These are phyloP conservation scores for Meteorus colon DNA, from an alignment of 2,888 invertebrate species.

Conservation along the genomic window DNA sequence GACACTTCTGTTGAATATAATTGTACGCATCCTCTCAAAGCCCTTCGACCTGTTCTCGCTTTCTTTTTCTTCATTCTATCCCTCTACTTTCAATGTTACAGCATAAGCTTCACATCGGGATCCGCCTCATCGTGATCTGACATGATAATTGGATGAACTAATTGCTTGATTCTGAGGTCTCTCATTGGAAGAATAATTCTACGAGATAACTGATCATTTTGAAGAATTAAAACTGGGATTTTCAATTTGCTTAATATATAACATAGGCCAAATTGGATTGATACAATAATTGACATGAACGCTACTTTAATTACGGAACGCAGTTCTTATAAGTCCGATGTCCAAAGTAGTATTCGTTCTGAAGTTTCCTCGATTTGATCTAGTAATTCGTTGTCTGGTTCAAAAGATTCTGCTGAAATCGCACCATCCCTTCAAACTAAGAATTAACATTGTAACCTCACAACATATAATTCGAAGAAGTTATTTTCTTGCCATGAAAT, in stretches of 20 bases:
- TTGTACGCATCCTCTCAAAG: neutral
- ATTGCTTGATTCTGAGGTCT: constrained; percentile 46
- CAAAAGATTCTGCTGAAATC: too few relatives aligned
- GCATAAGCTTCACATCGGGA: constrained; percentile 4
- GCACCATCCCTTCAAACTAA: too few relatives aligned
- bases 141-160: constrained; percentile 53
- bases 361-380: too few relatives aligned
- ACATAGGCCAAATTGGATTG: constrained; percentile 35
- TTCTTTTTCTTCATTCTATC: neutral
- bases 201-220: constrained; percentile 26
- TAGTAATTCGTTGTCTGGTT: too few relatives aligned
- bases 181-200: constrained; percentile 16
- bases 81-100: neutral
- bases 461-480: too few relatives aligned
- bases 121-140: constrained; percentile 46
- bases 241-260: constrained; percentile 25
- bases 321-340: neutral
- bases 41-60: constrained; percentile 1
- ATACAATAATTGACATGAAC: constrained; percentile 44
- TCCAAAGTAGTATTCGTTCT: too few relatives aligned
- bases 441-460: too few relatives aligned
- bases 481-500: too few relatives aligned
- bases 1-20: constrained; percentile 8
- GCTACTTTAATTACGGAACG: constrained; percentile 36
- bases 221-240: constrained; percentile 1